Conservation (phyloP, 2,113 vertebrate species). For the Vombatus ursinus region DNA sequence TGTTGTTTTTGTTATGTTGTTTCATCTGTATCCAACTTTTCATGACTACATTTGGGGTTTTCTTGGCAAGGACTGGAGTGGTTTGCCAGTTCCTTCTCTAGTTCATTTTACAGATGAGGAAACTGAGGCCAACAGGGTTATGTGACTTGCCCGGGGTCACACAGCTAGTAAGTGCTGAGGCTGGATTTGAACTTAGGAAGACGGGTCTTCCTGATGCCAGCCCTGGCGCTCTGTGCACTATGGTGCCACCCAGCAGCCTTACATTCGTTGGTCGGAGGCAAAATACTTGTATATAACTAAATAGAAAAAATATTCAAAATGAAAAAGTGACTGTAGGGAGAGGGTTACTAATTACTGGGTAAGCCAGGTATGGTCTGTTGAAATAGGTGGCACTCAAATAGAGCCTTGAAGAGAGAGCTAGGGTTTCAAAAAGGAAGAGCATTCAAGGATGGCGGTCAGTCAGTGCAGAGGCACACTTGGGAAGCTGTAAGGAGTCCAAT, state of each 20-base stretch:
- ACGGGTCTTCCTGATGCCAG: too few species aligned
- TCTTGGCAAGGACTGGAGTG: too few species aligned
- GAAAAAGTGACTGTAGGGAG: not conserved
- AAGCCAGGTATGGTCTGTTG: not conserved
- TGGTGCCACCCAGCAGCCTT: too few species aligned
- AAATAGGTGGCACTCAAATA: not conserved
- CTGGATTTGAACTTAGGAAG: too few species aligned
- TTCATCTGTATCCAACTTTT: too few species aligned
- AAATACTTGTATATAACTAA: not conserved
- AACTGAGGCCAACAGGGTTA: too few species aligned
- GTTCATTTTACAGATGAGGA: too few species aligned
- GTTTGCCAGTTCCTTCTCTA: too few species aligned
- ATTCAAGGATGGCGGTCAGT: not conserved
- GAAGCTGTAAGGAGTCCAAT: not conserved
- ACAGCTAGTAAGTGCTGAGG: too few species aligned
- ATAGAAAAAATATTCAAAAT: not conserved
- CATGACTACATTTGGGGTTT: too few species aligned
- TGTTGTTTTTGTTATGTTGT: too few species aligned
- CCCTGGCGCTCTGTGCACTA: fast-evolving
- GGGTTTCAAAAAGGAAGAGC: not conserved
- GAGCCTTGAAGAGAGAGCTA: not conserved
- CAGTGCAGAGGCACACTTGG: not conserved
- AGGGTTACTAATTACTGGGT: not conserved
- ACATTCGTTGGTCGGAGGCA: not conserved
- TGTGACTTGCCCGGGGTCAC: too few species aligned